Evolutionary conservation across 1,140 invertebrate species (phyloP), one percentile per base, ranked within the genome.

Genomic region (Sycobia sp.): DNA sequence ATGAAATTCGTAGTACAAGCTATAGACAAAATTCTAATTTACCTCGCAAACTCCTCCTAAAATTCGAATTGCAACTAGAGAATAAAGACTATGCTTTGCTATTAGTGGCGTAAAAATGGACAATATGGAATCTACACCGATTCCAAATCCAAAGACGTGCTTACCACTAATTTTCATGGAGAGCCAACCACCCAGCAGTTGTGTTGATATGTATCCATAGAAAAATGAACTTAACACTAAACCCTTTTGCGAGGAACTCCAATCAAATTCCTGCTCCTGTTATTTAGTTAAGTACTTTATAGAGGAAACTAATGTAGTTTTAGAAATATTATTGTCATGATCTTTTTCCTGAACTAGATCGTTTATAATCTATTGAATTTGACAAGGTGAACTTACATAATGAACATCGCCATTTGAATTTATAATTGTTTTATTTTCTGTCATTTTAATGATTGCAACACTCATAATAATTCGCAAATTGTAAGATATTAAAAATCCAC

Each of bases 21-120:
- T n/a, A n/a, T n/a, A n/a, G n/a, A n/a, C n/a, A n/a, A n/a, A n/a
- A n/a, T n/a, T n/a, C n/a, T n/a, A 73, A 71, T 34, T 72, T 80
- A 93, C 92, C 86, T 96, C 94, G 76, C 91, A 94, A 34, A 97
- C 75, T 47, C 95, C 95, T 82, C 95, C 92, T 20, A 95, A 74
- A 18, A 96, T 87, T 68, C 95, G 81, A 0, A 94, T 82, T 3
- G 84, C 82, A 25, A 96, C 81, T 0, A 97, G 84, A 10, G 91
- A 73, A 38, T 85, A 87, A 1, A 90, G 84, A 67, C 88, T 91
- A 38, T 85, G 84, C 68, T 87, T 85, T 0, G 91, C 91, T 1
- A 91, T 82, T 4, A 89, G 77, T 3, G 94, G 94, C 0, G 92
- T 94, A 22, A 96, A 73, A 44, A 97, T 74, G 0, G 93, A 95